These are phyloP conservation scores for Speoplatyrhinus poulsoni DNA, from an alignment of 2,113 vertebrate species.

Conservation along the genomic window DNA sequence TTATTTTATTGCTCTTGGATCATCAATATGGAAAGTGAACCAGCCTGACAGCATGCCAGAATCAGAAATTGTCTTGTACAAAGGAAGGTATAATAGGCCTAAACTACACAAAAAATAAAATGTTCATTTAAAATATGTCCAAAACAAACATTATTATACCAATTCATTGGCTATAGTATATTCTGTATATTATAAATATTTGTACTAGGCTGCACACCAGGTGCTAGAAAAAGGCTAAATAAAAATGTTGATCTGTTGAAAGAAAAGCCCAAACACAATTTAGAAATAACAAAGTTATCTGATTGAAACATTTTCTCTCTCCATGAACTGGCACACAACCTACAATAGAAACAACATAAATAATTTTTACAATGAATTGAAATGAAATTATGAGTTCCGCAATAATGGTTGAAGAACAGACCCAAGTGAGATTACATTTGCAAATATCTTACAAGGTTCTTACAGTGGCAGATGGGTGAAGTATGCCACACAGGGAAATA, in stretches of 20 bases:
- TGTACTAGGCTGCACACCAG: slow-evolving; percentile 74
- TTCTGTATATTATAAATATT: slow-evolving; percentile 72
- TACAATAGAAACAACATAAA: slow-evolving; percentile 2
- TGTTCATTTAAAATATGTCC: slow-evolving; percentile 67
- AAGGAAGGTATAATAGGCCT: slow-evolving; percentile 58
- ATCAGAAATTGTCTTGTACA: slow-evolving; percentile 71
- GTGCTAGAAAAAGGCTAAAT: slow-evolving; percentile 70
- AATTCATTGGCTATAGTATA: slow-evolving; percentile 69
- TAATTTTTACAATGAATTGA: slow-evolving; percentile 32
- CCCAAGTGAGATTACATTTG: background rate
- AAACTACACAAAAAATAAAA: slow-evolving; percentile 63
- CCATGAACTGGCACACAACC: slow-evolving; percentile 37
- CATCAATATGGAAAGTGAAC: slow-evolving; percentile 68
- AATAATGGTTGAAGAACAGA: slow-evolving; percentile 31
- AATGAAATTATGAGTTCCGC: slow-evolving; percentile 18
- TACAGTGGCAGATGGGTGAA: background rate
- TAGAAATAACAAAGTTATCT: slow-evolving; percentile 45
- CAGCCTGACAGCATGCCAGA: slow-evolving; percentile 65
- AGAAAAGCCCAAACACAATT: slow-evolving; percentile 51
- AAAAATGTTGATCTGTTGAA: slow-evolving; percentile 59
- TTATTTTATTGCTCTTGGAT: slow-evolving; percentile 70
- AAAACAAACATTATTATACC: slow-evolving; percentile 69
- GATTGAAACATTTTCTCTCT: slow-evolving; percentile 36
- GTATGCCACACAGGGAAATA: background rate
- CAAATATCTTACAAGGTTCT: background rate